Base-by-base conservation (phyloP, 2,888 invertebrate genomes). In the Xylota segnis region DNA sequence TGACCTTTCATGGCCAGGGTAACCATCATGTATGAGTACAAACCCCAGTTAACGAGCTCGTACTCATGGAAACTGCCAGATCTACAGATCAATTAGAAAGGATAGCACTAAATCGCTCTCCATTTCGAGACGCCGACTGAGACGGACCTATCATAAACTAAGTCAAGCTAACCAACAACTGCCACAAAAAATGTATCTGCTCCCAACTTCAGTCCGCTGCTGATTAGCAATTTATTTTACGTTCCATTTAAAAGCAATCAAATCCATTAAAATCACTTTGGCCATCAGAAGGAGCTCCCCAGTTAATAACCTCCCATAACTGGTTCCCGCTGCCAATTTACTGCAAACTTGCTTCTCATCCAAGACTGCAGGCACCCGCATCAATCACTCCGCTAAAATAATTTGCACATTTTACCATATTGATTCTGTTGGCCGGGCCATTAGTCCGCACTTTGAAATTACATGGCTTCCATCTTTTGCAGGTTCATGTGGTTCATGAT, bases 401-500 rank as follows among this genome's bases (percentile, higher is more conserved):
- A 52, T 23, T 23, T n/a, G 16, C 29, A 34, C n/a, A 14, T 23
- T 14, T 16, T 7, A n/a, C n/a, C 14, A 32, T 4, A 5, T 63
- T 12, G 6, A 54, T 14, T 16, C n/a, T 34, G 34, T 10, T 37
- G 14, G 40, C 7, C 12, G 5, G 5, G 14, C 6, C 14, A 40
- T 34, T 16, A 12, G 54, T 43, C 54, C n/a, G 43, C 9, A 6
- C 32, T 27, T 32, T 16, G n/a, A 61, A 37, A 59, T 56, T 47
- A 52, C 16, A 34, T 2, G 34, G 5, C 18, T 34, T 45, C n/a
- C 43, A 89, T 81, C 63, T 90, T n/a, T 92, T 94, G 88, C 93
- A 96, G 96, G 88, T 97, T 97, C 92, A 96, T 97, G 96, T 97
- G 97, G 97, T 97, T 97, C 93, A 96, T 97, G 96, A 96, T 97